These are phyloP conservation scores for Alsophila aescularia DNA, from an alignment of 2,888 invertebrate species.

Conservation along the genomic window DNA sequence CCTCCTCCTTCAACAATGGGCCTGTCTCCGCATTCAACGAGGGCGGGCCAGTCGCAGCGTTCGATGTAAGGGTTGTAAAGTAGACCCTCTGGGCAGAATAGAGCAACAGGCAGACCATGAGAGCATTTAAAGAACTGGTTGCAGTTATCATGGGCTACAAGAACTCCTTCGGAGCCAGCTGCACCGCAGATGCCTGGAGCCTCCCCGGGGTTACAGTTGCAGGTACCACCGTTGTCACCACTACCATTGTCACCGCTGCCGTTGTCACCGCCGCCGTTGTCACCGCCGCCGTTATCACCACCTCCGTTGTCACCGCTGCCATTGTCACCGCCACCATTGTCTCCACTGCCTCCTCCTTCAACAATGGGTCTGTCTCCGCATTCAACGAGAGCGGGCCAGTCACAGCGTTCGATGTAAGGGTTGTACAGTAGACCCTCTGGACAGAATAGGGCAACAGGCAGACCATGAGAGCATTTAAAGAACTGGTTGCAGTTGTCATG, in stretches of 20 bases:
- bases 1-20: conserved; percentile 25
- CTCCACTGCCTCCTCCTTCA: too few relatives aligned
- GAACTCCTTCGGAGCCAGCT: conserved; percentile 37
- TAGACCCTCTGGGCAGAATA: conserved; percentile 34
- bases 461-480: too few relatives aligned
- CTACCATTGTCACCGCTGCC: conserved; percentile 1
- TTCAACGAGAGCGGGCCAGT: too few relatives aligned
- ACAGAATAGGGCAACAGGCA: too few relatives aligned
- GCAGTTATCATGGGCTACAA: conserved; percentile 51
- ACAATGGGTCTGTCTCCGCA: too few relatives aligned
- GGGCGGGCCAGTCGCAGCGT: conserved; percentile 44
- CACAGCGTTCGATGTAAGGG: too few relatives aligned
- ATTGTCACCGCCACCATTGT: not conserved
- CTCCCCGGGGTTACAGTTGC: conserved; percentile 42
- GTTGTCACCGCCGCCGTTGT: not conserved
- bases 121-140: conserved; percentile 51
- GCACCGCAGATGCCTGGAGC: conserved; percentile 48
- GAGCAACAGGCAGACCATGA: conserved; percentile 38
- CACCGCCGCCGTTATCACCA: conserved; percentile 9
- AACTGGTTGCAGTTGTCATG: too few relatives aligned
- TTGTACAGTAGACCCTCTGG: too few relatives aligned
- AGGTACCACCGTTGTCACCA: conserved; percentile 19
- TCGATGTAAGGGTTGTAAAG: conserved; percentile 41
- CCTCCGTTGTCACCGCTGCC: conserved; percentile 3
- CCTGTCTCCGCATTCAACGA: conserved; percentile 40